Evolutionary conservation across 92 coral and sea anemone genomes (phyloP).

Genomic region (Plumapathes pennacea): DNA sequence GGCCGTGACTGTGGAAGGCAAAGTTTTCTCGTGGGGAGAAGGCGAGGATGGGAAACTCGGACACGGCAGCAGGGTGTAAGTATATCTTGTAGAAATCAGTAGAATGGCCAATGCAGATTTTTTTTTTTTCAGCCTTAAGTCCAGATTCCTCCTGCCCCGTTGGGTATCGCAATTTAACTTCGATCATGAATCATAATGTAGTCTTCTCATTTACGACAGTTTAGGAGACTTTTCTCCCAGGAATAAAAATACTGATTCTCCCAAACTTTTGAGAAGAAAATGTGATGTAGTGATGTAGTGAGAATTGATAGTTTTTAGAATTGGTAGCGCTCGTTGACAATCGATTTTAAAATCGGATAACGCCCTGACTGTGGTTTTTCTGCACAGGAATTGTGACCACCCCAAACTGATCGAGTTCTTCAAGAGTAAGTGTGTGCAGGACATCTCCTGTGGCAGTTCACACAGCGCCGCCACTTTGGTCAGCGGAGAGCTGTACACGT

Average conservation of each 20-base stretch:
- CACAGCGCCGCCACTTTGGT: conserved; percentile 90
- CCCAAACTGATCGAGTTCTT: conserved; percentile 85
- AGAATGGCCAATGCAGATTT: no score
- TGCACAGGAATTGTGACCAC: conserved; percentile 76
- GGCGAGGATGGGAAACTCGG: conserved; percentile 99
- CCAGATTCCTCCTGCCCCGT: no score
- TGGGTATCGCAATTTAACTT: no score
- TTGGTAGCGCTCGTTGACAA: no score
- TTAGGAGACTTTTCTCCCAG: no score
- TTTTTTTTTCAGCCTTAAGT: no score
- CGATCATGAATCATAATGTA: not conserved
- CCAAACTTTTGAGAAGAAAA: no score
- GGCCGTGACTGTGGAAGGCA: conserved; percentile 93
- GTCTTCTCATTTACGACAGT: no score
- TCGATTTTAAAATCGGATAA: no score
- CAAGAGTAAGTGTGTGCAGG: conserved; percentile 83
- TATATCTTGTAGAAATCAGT: not conserved
- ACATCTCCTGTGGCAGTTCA: conserved; percentile 94
- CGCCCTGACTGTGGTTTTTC: not conserved
- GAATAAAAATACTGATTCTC: no score
- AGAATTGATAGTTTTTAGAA: no score
- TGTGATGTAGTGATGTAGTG: no score
- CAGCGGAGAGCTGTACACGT: conserved; percentile 84
- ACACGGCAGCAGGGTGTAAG: conserved; percentile 95
- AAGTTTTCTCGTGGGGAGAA: conserved; percentile 97